phyloP scores from a whole-genome alignment of 2,888 invertebrate genomes.

The Microctonus brassicae region DNA sequence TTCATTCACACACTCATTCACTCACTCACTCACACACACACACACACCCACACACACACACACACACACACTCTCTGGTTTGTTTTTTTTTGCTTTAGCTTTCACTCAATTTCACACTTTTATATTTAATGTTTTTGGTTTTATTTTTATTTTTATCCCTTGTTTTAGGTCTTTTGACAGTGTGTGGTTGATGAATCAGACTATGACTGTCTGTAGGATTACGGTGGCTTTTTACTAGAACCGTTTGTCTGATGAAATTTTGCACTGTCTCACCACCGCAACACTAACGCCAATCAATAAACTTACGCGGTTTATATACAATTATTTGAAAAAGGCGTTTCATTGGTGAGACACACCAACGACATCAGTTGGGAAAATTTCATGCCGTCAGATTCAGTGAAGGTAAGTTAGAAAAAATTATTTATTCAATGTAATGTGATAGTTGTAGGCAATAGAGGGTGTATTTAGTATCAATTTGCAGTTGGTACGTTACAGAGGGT shows the following conservation, averaged over 20 bases:
- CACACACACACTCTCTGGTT: too few relatives aligned
- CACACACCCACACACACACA: background rate
- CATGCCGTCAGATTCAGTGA: background rate
- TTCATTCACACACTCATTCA: background rate
- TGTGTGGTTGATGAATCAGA: background rate
- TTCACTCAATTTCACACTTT: too few relatives aligned
- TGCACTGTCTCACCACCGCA: conserved; percentile 12
- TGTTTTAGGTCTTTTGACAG: background rate
- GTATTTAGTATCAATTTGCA: too few relatives aligned
- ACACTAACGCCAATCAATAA: conserved; percentile 37
- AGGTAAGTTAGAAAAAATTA: background rate
- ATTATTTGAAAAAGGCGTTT: background rate
- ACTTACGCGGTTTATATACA: background rate
- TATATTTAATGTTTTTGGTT: background rate
- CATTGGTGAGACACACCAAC: background rate
- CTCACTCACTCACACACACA: background rate
- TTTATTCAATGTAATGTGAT: background rate
- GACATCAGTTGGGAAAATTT: conserved; percentile 18
- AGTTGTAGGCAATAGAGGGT: background rate
- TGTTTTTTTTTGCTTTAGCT: too few relatives aligned
- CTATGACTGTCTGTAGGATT: conserved; percentile 12
- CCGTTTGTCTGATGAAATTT: conserved; percentile 23
- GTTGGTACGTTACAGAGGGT: conserved; percentile 4
- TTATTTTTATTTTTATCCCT: background rate
- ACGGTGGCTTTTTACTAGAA: conserved; percentile 7